Base-by-base conservation (phyloP, 64 coral and sea anemone species). In the Dendrophyllia cribrosa region DNA sequence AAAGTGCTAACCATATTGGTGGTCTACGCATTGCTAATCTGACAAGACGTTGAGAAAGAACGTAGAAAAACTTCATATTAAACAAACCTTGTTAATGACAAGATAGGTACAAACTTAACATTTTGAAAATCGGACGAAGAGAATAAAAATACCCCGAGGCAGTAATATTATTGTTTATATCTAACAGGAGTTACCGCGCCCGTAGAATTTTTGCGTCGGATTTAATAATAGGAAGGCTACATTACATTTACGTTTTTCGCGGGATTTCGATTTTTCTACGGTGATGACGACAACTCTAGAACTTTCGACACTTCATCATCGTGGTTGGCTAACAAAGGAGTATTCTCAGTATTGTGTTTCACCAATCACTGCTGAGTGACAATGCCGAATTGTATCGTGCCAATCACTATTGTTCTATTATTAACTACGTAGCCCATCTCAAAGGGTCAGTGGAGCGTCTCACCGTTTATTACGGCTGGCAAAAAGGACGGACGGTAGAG, bases 341-440 rank as follows among this genome's bases (percentile, higher is more conserved):
- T 79, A 79, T 59, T 79, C 55, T 79, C 23, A 9, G 77, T 79
- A 79, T 59, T 79, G 77, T 79, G 34, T 79, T 79, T 79, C 77
- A 60, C 23, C 52, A 79, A 75, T 79, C 77, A 79, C 9, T 49
- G 43, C 44, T 67, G 62, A 84, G 62, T 84, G 80, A 84, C 80
- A 84, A 84, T 4, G 80, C 45, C 44, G 58, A 20, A 11, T 47
- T 84, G 60, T 49, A 67, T 84, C 21, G 61, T 10, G 50, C 62
- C 62, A 67, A 84, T 84, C 8, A 50, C 21, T 15, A 84, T 82
- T 82, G 58, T 82, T 82, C 78, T 82, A 82, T 82, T 64, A 82
- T 82, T 82, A 82, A 64, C 62, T 59, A 11, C 61, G 60, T 23
- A 24, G 51, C 17, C 61, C 9, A 17, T 53, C 44, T 84, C 20